Evolutionary conservation across 2,888 invertebrate species (phyloP).

Genomic region (Crocallis elinguaria): DNA sequence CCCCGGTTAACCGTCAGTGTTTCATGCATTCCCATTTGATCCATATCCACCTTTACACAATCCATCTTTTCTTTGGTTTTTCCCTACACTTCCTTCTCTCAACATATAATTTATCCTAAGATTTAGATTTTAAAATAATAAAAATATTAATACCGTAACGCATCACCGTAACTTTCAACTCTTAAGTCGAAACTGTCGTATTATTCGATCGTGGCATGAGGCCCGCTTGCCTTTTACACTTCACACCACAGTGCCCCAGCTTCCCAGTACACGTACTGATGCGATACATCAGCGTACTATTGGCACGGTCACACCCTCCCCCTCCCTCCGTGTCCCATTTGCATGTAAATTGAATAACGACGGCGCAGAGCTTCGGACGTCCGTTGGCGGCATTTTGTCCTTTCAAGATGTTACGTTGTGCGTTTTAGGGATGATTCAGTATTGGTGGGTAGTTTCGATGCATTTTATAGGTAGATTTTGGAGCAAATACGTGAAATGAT

Average conservation of each 20-base stretch:
- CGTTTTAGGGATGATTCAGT: conserved; percentile 24
- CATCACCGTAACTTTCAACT: too few species aligned
- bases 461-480: not conserved
- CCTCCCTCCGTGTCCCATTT: conserved; percentile 60
- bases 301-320: conserved; percentile 62
- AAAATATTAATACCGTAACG: too few species aligned
- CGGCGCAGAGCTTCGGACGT: conserved; percentile 57
- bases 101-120: too few species aligned
- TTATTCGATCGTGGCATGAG: not conserved
- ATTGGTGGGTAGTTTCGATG: not conserved
- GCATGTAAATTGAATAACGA: conserved; percentile 85
- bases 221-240: conserved; percentile 3
- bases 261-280: conserved; percentile 71
- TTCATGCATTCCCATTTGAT: too few species aligned
- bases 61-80: too few species aligned
- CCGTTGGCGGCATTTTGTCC: conserved; percentile 57
- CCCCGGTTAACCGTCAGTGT: too few species aligned
- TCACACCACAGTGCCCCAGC: conserved; percentile 35
- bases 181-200: too few species aligned
- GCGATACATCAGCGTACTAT: conserved; percentile 81
- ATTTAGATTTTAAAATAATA: too few species aligned
- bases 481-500: too few species aligned
- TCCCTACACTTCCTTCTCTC: too few species aligned
- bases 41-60: too few species aligned
- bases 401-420: conserved; percentile 61